Conservation (phyloP, 2,797 vertebrate genomes). For the Moxostoma hubbsi region DNA sequence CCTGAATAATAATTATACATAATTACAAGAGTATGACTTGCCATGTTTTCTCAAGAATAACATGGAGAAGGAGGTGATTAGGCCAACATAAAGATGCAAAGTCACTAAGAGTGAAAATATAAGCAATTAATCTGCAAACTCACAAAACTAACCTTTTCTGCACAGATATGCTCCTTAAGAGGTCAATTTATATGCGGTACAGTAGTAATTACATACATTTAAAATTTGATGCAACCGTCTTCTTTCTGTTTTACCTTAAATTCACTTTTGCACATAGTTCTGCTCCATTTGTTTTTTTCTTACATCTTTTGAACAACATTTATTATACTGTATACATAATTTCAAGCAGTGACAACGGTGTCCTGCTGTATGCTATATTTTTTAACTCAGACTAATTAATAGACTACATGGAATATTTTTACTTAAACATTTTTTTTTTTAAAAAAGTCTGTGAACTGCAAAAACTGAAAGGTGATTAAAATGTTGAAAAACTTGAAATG, state of each 20-base stretch:
- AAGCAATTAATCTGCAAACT: not conserved
- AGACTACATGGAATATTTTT: not conserved
- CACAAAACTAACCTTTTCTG: too few relatives aligned
- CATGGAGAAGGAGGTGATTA: not conserved
- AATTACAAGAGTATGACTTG: not conserved
- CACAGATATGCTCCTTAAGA: too few relatives aligned
- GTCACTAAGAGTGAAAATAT: not conserved
- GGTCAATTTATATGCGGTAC: too few relatives aligned
- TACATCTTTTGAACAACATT: too few relatives aligned
- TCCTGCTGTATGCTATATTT: too few relatives aligned
- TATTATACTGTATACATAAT: too few relatives aligned
- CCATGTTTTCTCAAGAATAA: conserved; percentile 1
- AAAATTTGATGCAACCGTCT: too few relatives aligned
- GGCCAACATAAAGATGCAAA: not conserved
- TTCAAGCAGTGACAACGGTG: too few relatives aligned
- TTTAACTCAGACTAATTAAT: not conserved
- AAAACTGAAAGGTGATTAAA: not conserved
- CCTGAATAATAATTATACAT: not conserved
- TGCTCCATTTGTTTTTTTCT: too few relatives aligned
- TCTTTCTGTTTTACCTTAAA: too few relatives aligned
- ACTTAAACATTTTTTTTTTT: not conserved
- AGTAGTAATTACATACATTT: too few relatives aligned
- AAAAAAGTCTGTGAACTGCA: not conserved
- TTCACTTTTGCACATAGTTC: too few relatives aligned
- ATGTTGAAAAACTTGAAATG: not conserved